Conservation (phyloP, 2,888 invertebrate species). For the Cantharis rustica region DNA sequence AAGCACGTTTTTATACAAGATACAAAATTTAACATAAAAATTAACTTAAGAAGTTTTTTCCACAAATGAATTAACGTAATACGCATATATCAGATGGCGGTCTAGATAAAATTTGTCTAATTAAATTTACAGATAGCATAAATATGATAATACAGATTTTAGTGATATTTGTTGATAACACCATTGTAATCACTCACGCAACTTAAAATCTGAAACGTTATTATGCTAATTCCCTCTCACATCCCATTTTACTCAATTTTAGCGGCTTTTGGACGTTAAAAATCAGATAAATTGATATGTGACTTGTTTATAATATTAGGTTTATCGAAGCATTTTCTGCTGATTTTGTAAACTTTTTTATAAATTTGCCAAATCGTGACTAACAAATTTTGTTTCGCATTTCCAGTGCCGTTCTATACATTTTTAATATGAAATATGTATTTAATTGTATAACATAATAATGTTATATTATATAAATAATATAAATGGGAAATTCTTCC, state of each 20-base stretch:
- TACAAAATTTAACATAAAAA: no score
- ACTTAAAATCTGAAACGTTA: not conserved
- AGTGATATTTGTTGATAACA: not conserved
- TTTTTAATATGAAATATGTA: not conserved
- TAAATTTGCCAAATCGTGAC: not conserved
- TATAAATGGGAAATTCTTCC: not conserved
- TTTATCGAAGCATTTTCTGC: not conserved
- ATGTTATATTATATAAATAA: not conserved
- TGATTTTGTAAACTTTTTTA: not conserved
- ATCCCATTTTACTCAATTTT: not conserved
- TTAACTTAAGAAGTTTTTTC: not conserved
- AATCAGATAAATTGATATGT: not conserved
- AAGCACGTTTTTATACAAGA: not conserved
- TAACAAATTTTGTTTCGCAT: not conserved
- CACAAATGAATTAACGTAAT: not conserved
- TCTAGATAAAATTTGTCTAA: not conserved
- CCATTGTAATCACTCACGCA: not conserved
- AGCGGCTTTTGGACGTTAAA: not conserved
- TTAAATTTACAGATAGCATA: not conserved
- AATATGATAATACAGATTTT: not conserved
- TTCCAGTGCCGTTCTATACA: not conserved
- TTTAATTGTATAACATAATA: not conserved
- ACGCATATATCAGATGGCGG: not conserved
- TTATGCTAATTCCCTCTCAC: not conserved
- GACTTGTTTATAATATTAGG: not conserved